Evolutionary conservation across 2,113 vertebrate genomes (phyloP).

Genomic region (Beaufortia kweichowensis): DNA sequence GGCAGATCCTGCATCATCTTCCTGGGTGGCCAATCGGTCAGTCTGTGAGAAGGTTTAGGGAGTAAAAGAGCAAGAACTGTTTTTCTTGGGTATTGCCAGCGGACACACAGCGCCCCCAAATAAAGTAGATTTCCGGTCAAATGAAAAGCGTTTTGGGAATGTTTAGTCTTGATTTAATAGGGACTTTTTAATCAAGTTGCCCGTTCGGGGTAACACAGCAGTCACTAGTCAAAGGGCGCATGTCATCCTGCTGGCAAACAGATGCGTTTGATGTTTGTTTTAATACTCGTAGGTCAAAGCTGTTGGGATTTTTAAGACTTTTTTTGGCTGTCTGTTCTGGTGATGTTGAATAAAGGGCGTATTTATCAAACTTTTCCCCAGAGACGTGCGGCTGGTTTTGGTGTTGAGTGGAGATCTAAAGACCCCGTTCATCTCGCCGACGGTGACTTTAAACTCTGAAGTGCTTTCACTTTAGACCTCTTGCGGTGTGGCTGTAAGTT

Average conservation of each 20-base stretch:
- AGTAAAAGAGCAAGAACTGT: constrained; percentile 41
- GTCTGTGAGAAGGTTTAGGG: constrained; percentile 27
- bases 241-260: constrained; percentile 43
- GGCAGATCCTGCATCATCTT: constrained; percentile 71
- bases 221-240: constrained; percentile 33
- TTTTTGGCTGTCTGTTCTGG: constrained; percentile 45
- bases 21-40: constrained; percentile 72
- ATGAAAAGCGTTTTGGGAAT: constrained; percentile 44
- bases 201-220: neutral
- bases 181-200: constrained; percentile 52
- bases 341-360: constrained; percentile 51
- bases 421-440: neutral
- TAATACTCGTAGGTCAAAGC: constrained; percentile 15
- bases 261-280: constrained; percentile 54
- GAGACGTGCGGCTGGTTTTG: neutral
- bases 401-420: neutral
- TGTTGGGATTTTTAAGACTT: constrained; percentile 41
- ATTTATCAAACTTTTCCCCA: constrained; percentile 10
- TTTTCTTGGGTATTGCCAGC: constrained; percentile 50
- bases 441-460: constrained; percentile 6
- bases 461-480: neutral
- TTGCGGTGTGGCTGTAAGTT: constrained; percentile 31
- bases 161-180: constrained; percentile 53
- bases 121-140: constrained; percentile 36
- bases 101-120: constrained; percentile 45